Evolutionary conservation across 2,113 vertebrate genomes (phyloP).

Genomic region (Marcusenius ussheri): DNA sequence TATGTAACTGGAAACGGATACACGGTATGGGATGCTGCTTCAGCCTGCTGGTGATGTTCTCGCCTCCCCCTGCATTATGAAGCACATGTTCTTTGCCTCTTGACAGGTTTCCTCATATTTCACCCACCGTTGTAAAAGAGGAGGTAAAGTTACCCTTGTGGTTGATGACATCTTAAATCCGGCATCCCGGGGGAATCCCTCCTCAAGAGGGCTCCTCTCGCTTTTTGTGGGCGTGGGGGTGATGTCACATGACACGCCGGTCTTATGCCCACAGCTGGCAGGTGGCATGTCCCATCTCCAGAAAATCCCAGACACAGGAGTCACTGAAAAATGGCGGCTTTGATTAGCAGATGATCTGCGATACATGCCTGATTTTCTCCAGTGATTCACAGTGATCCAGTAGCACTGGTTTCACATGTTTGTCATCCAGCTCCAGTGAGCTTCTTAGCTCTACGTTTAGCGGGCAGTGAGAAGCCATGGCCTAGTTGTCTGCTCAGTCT

Average conservation of each 20-base stretch:
- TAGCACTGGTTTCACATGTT: background rate
- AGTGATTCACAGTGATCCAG: background rate
- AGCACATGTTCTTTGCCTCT: background rate
- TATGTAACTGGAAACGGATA: background rate
- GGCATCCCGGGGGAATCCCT: background rate
- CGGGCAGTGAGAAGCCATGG: background rate
- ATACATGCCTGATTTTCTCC: background rate
- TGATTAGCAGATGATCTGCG: background rate
- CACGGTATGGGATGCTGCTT: background rate
- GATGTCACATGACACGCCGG: background rate
- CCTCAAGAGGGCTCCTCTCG: background rate
- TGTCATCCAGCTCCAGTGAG: background rate
- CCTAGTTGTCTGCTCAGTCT: background rate
- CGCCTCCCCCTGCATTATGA: background rate
- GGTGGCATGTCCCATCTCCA: background rate
- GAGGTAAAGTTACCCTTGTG: background rate
- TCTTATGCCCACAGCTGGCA: background rate
- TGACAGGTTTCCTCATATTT: background rate
- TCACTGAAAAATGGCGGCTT: background rate
- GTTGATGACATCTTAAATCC: background rate
- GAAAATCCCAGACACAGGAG: background rate
- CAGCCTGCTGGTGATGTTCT: background rate
- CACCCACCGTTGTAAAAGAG: background rate
- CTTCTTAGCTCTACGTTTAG: background rate
- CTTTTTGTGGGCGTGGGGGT: background rate